Evolutionary conservation across 2,113 vertebrate genomes (phyloP), one percentile per base, ranked within the genome.

Genomic region (Gadus macrocephalus): DNA sequence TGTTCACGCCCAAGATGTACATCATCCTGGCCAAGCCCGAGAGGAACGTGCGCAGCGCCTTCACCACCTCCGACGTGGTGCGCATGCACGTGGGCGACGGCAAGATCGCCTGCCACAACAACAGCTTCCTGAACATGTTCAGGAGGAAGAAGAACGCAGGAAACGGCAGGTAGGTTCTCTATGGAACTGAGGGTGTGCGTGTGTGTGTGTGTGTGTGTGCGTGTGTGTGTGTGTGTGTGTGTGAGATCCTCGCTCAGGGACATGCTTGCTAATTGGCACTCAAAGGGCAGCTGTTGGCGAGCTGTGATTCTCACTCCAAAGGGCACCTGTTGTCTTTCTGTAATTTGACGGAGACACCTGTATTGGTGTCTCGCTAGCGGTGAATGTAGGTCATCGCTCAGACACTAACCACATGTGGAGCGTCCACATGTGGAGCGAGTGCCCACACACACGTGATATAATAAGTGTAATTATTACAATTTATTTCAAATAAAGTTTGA

Each of bases 1-100:
- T 99, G 97, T 99, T 99, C 91, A 96, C 95, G 0, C 97, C 97
- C 56, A 99, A 99, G 90, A 97, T 99, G 93, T 99, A 99, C 89
- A 98, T 99, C 87, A 99, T 99, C 76, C 93, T 99, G 11, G 96
- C 96, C 80, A 98, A 98, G 72, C 97, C 97, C 0, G 97, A 99
- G 86, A 90, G 97, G 53, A 99, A 99, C 0, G 97, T 99, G 77
- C 96, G 97, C 83, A 99, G 97, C 78, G 97, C 97, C 62, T 99
- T 99, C 90, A 99, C 96, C 89, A 99, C 97, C 27, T 99, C 97
- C 0, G 96, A 99, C 0, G 96, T 96, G 0, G 96, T 99, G 79
- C 96, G 97, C 84, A 99, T 99, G 97, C 97, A 99, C 12, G 96
- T 99, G 0, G 96, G 96, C 0, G 97, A 98, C 0, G 96, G 96